Conservation (phyloP, 2,797 vertebrate genomes). For the Sternarchorhynchus goeldii region DNA sequence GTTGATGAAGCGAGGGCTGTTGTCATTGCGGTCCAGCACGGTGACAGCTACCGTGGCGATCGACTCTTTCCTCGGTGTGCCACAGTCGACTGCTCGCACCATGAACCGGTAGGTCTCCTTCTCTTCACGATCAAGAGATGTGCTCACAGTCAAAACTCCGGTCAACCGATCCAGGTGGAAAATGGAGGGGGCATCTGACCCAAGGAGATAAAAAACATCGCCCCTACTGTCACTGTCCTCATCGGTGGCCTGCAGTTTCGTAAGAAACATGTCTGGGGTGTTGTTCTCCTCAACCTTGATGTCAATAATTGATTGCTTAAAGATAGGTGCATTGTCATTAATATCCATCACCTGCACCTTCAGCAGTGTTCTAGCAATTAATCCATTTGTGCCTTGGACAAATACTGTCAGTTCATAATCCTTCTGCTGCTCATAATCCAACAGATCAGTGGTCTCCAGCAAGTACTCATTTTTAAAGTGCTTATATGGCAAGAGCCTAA, state of each 20-base stretch:
- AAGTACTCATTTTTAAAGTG: slow-evolving; percentile 88
- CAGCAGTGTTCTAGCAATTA: slow-evolving; percentile 83
- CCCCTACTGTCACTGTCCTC: slow-evolving; percentile 87
- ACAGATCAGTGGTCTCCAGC: slow-evolving; percentile 86
- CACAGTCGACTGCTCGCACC: slow-evolving; percentile 89
- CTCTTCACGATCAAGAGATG: slow-evolving; percentile 92
- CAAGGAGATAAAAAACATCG: slow-evolving; percentile 87
- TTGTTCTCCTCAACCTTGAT: slow-evolving; percentile 96
- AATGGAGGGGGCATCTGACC: slow-evolving; percentile 85
- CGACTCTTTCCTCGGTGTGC: slow-evolving; percentile 87
- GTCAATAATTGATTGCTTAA: slow-evolving; percentile 86
- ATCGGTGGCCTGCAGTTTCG: slow-evolving; percentile 89
- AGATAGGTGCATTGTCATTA: slow-evolving; percentile 93
- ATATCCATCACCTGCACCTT: slow-evolving; percentile 90
- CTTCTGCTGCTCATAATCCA: slow-evolving; percentile 89
- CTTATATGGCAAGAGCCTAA: slow-evolving; percentile 87
- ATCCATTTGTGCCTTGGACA: slow-evolving; percentile 78
- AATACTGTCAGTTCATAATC: slow-evolving; percentile 87
- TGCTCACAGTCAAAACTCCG: slow-evolving; percentile 87
- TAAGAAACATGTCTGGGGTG: slow-evolving; percentile 85
- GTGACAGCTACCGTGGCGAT: slow-evolving; percentile 89
- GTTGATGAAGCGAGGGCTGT: slow-evolving; percentile 96
- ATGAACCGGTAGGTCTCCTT: slow-evolving; percentile 94
- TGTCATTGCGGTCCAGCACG: slow-evolving; percentile 95
- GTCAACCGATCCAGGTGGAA: slow-evolving; percentile 86